A percentile compares a stretch with the other conserved stretches of the same genome.
Evolutionary conservation across 2,888 invertebrate species (phyloP).

Genomic region (Geotrupes spiniger): DNA sequence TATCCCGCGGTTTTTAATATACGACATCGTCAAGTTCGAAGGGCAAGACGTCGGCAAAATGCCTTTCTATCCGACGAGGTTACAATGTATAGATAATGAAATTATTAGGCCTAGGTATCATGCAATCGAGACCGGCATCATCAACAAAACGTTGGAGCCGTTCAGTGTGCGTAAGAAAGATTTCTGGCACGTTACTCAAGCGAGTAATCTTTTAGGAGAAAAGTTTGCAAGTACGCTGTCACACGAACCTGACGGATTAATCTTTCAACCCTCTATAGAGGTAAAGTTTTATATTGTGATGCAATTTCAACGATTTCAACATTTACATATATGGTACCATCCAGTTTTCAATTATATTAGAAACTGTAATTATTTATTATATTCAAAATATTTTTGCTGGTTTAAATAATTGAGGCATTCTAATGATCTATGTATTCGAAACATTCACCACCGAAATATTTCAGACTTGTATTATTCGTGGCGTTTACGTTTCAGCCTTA

Average conservation of each 20-base stretch:
- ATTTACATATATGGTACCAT: no score
- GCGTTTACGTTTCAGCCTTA: slow-evolving; percentile 70
- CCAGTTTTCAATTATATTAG: no score
- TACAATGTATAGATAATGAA: slow-evolving; percentile 72
- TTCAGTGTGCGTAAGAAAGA: slow-evolving; percentile 89
- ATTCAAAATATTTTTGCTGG: no score
- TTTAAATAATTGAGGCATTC: no score
- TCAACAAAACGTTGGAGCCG: slow-evolving; percentile 77
- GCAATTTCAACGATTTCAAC: no score
- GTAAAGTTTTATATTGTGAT: no score
- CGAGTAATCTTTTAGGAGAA: slow-evolving; percentile 69
- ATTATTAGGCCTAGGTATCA: slow-evolving; percentile 68
- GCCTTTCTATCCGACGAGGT: slow-evolving; percentile 73
- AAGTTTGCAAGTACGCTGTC: slow-evolving; percentile 81
- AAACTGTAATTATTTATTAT: no score
- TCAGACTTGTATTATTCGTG: no score
- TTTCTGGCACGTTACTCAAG: slow-evolving; percentile 82
- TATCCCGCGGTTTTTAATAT: slow-evolving; percentile 88
- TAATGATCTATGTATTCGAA: no score
- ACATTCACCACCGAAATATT: no score
- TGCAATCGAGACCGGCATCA: slow-evolving; percentile 74
- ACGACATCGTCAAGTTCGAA: slow-evolving; percentile 88
- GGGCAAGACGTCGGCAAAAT: slow-evolving; percentile 72
- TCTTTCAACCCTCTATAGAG: slow-evolving; percentile 90
- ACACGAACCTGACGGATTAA: slow-evolving; percentile 97